A percentile compares a stretch with the other conserved stretches of the same genome.
phyloP scores from a whole-genome alignment of 1,140 invertebrate species.

The Papilio machaon region DNA sequence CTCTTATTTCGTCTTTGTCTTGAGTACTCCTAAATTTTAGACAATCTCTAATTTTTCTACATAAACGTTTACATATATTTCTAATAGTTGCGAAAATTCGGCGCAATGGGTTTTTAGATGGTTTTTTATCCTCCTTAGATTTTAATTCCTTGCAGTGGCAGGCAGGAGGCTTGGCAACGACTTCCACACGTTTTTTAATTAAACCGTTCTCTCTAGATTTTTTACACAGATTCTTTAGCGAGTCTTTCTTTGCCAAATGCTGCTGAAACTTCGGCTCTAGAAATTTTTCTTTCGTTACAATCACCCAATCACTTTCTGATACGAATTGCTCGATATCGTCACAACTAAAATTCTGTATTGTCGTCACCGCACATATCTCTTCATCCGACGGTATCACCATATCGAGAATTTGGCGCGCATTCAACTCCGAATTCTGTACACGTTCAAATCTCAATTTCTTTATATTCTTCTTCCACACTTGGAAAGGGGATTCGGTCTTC shows the following conservation, averaged over 20 bases:
- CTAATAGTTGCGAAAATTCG: slow-evolving; percentile 52
- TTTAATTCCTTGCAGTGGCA: slow-evolving; percentile 68
- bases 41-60: slow-evolving; percentile 53
- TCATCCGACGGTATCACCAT: slow-evolving; percentile 39
- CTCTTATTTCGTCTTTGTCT: slow-evolving; percentile 40
- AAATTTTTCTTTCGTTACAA: slow-evolving; percentile 62
- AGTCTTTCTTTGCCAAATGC: slow-evolving; percentile 55
- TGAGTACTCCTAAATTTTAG: slow-evolving; percentile 39
- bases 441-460: not conserved
- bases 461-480: slow-evolving; percentile 36
- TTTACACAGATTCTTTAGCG: slow-evolving; percentile 62
- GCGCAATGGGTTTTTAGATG: slow-evolving; percentile 47
- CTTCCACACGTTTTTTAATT: slow-evolving; percentile 48
- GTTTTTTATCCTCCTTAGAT: slow-evolving; percentile 43
- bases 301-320: slow-evolving; percentile 72
- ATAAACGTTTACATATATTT: slow-evolving; percentile 53
- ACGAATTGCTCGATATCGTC: slow-evolving; percentile 66
- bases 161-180: slow-evolving; percentile 59
- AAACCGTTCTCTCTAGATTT: slow-evolving; percentile 51
- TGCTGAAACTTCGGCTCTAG: slow-evolving; percentile 67
- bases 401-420: slow-evolving; percentile 42
- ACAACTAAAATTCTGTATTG: slow-evolving; percentile 68
- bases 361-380: slow-evolving; percentile 68
- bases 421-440: not conserved
- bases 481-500: slow-evolving; percentile 18